Percentiles rank a stretch among this genome's conserved stretches.
phyloP scores from a whole-genome alignment of 2,113 vertebrate genomes.

The Microcebus jonahi region DNA sequence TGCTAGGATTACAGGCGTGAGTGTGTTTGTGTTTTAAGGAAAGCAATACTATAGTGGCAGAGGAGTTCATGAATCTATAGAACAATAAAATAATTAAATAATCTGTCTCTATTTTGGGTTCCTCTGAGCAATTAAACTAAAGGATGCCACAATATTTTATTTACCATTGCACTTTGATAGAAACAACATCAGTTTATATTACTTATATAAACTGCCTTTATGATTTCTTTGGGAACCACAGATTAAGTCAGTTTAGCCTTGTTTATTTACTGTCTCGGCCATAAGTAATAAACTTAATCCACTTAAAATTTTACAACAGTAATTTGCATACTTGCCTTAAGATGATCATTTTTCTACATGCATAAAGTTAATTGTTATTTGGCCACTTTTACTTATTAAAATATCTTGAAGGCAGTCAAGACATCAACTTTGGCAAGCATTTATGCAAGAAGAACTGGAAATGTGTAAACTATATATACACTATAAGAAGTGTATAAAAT shows the following conservation, averaged over 20 bases:
- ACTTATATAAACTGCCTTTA: background rate
- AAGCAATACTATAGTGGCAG: background rate
- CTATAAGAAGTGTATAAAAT: background rate
- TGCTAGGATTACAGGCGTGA: too few species aligned
- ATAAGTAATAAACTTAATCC: conserved; percentile 31
- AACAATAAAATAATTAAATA: background rate
- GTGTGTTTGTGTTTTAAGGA: background rate
- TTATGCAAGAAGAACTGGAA: conserved; percentile 1
- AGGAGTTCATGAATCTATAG: background rate
- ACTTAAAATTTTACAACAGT: conserved; percentile 1
- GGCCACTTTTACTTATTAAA: background rate
- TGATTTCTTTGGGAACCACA: background rate
- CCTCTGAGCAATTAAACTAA: background rate
- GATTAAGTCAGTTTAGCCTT: background rate
- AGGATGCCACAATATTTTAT: background rate
- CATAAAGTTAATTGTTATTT: conserved; percentile 5
- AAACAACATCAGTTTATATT: background rate
- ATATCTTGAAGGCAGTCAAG: conserved; percentile 13
- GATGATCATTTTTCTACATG: background rate
- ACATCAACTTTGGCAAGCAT: background rate
- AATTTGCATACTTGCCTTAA: conserved; percentile 9
- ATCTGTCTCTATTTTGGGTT: background rate
- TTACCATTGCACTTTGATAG: background rate
- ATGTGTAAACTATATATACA: background rate
- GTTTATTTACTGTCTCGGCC: background rate